Conservation (phyloP, 1,140 invertebrate genomes). For the Danaus melanippus region DNA sequence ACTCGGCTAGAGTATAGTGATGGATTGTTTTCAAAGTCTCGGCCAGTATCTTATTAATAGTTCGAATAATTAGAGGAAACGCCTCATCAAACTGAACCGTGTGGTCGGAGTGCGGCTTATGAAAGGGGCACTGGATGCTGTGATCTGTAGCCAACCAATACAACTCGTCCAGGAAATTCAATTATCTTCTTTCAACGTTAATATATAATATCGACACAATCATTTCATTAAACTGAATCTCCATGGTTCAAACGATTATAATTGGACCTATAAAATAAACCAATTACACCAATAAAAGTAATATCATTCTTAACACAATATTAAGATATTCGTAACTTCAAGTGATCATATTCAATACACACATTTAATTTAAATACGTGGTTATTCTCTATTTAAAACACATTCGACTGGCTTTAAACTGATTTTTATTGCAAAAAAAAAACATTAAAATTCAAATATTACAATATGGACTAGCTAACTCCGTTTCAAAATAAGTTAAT, state of each 20-base stretch:
- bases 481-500: no score
- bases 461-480: no score
- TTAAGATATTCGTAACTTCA: no score
- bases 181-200: slow-evolving; percentile 67
- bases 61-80: slow-evolving; percentile 68
- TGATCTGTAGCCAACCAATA: slow-evolving; percentile 28
- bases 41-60: slow-evolving; percentile 58
- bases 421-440: no score
- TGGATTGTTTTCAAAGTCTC: slow-evolving; percentile 45
- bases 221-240: slow-evolving; percentile 66
- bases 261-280: slow-evolving; percentile 50
- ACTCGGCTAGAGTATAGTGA: slow-evolving; percentile 35
- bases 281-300: slow-evolving; percentile 30
- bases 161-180: slow-evolving; percentile 63
- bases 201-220: slow-evolving; percentile 65
- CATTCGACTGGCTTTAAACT: no score
- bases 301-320: no score
- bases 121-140: slow-evolving; percentile 46
- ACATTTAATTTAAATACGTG: no score
- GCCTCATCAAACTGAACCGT: slow-evolving; percentile 49
- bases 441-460: no score
- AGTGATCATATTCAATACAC: no score
- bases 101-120: slow-evolving; percentile 36
- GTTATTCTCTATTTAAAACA: no score
- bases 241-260: slow-evolving; percentile 48